Conservation (phyloP, 2,888 invertebrate species). For the Osmoderma eremita region DNA sequence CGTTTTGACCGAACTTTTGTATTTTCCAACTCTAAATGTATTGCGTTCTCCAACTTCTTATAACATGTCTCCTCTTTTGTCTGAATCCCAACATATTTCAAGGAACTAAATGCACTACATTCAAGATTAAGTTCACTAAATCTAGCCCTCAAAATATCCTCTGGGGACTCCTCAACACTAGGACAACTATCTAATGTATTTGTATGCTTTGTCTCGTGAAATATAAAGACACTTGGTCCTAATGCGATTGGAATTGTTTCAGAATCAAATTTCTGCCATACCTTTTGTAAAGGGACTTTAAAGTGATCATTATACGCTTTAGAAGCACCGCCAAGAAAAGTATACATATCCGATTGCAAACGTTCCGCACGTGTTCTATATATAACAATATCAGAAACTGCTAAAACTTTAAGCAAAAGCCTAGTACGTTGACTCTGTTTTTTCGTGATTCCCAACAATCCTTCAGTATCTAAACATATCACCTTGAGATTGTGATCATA, state of each 20-base stretch:
- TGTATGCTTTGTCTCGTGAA: constrained; percentile 82
- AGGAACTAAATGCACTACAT: constrained; percentile 77
- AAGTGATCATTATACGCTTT: constrained; percentile 80
- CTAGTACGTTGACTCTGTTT: constrained; percentile 74
- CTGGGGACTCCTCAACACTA: constrained; percentile 69
- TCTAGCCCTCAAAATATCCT: constrained; percentile 70
- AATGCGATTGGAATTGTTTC: constrained; percentile 65
- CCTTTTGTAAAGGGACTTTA: constrained; percentile 67
- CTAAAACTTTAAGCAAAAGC: constrained; percentile 80
- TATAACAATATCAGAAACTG: constrained; percentile 82
- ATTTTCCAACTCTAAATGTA: constrained; percentile 74
- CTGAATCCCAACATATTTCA: constrained; percentile 75
- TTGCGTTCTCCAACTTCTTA: constrained; percentile 66
- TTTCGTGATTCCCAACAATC: constrained; percentile 72
- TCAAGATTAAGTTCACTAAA: constrained; percentile 72
- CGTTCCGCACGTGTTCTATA: constrained; percentile 81
- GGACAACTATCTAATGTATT: constrained; percentile 70
- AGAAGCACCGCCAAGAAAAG: constrained; percentile 80
- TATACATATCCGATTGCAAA: constrained; percentile 79
- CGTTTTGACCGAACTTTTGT: constrained; percentile 77
- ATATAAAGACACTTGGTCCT: constrained; percentile 80
- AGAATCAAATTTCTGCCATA: constrained; percentile 51
- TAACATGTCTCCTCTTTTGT: constrained; percentile 70
- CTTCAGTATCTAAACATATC: constrained; percentile 83
- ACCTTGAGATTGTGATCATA: constrained; percentile 73